Evolutionary conservation across 2,888 invertebrate genomes (phyloP), one percentile per base, ranked within the genome.

Genomic region (Calliphora vomitoria): DNA sequence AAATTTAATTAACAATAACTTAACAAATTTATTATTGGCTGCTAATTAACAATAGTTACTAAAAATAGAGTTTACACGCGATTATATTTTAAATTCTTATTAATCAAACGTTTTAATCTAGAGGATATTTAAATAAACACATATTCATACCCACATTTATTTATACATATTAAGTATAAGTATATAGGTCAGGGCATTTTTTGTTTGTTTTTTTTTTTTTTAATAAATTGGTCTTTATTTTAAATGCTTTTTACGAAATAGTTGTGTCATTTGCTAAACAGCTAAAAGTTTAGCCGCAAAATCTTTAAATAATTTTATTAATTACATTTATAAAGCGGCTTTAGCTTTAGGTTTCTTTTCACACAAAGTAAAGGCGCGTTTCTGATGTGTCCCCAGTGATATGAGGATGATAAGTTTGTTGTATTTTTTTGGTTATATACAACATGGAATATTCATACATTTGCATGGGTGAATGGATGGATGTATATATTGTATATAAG

Each of bases 21-120:
- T 86, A 78, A 82, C 60, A 82, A 82, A 78, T 82, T 60, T 60
- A 69, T 82, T 86, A 86, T 86, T 86, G 82, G 44, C 71, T 86
- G 82, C 44, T 79, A 82, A 72, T 79, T 83, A 53, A 62, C 13
- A 69, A 75, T 60, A 68, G 62, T 6, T 31, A 41, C 20, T 58
- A 83, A 83, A 82, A 83, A 86, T 50, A 69, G 50, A 86, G 38
- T 80, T 75, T 80, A 71, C 69, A 86, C 79, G 82, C 79, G 74
- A 80, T 78, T 20, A 50, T 50, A 58, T 82, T 80, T 20, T 64
- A 38, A 53, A 58, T 60, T 69, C 20, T 71, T 47, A 20, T 20
- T 69, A 82, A 86, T 79, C 50, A 78, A 68, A 66, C 15, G 3
- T 44, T 78, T 44, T 35, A 78, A 74, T 78, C 50, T 78, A 55